These are phyloP conservation scores for Pseudobourletiella spinata DNA, from an alignment of 1,140 invertebrate genomes.

Conservation along the genomic window DNA sequence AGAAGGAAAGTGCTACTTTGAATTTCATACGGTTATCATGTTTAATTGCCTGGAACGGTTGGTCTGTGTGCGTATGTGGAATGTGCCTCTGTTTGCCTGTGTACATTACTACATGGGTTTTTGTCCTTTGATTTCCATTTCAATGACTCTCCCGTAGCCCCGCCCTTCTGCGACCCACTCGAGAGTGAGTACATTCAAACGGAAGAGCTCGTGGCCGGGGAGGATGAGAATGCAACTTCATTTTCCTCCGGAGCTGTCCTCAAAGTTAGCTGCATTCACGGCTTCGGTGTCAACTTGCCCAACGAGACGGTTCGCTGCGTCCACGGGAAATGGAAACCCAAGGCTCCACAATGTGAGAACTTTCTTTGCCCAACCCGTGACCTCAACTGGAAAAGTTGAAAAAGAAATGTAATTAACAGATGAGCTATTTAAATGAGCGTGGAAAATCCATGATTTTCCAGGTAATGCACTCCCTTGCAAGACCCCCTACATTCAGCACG, in stretches of 20 bases:
- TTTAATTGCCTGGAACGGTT: no score
- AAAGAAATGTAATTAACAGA: no score
- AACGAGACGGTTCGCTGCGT: slow-evolving; percentile 69
- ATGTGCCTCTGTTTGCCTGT: no score
- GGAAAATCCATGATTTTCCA: no score
- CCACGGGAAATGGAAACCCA: slow-evolving; percentile 68
- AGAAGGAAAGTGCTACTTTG: no score
- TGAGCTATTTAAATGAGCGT: no score
- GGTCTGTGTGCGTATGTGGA: no score
- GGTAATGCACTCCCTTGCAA: slow-evolving; percentile 52
- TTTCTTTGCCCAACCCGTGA: no score
- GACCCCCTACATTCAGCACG: slow-evolving; percentile 53
- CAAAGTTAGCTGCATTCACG: slow-evolving; percentile 59
- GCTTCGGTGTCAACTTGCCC: slow-evolving; percentile 62
- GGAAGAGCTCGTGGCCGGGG: slow-evolving; percentile 50
- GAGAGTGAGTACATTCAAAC: slow-evolving; percentile 56
- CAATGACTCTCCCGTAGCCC: no score
- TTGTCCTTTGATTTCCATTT: no score
- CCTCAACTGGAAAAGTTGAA: no score
- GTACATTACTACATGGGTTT: neutral
- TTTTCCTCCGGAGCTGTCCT: slow-evolving; percentile 54
- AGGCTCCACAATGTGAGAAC: slow-evolving; percentile 56
- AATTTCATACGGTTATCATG: no score
- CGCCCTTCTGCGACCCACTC: slow-evolving; percentile 16
- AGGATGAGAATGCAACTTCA: slow-evolving; percentile 35